Evolutionary conservation across 2,888 invertebrate genomes (phyloP), one percentile per base, ranked within the genome.

Genomic region (Thalpophila matura): DNA sequence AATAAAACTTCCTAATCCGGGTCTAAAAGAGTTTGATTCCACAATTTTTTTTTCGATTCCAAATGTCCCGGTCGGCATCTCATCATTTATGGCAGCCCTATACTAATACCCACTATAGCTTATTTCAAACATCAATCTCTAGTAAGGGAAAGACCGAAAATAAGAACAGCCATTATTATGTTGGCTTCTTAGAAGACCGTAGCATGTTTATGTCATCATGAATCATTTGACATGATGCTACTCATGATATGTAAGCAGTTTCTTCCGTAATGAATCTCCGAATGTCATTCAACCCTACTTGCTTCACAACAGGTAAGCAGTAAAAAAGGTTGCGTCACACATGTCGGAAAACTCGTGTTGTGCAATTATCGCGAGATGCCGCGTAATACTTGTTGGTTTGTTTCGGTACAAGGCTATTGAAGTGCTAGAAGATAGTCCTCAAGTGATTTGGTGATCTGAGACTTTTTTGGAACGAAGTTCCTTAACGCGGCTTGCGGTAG

Each of bases 301-400:
- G 50, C 38, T 51, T 22, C 45, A 51, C 56, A 60, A 45, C 55
- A 45, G 40, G 51, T 56, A 7, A 18, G 29, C 49, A 64, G 58
- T 59, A 69, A 72, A 74, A 71, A 74, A 24, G 24, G n/a, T 72
- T 72, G 12, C 58, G 53, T 64, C 55, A 74, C 40, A 31, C 46
- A 33, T 37, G 61, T 56, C 53, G 74, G 72, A 69, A 72, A 72
- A 74, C 47, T 51, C 33, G 4, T 7, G 22, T 74, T 74, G 27
- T 56, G 72, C 24, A 74, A 74, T 69, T 45, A 58, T 53, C 40
- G 22, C 47, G 26, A 57, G 63, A 69, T 63, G 53, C 35, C 40
- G 51, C 74, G 68, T 74, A 68, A 73, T 43, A 55, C 53, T 46
- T 20, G 50, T 22, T 26, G 10, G 33, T 18, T 24, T 16, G 26